Evolutionary conservation across 2,888 invertebrate genomes (phyloP).

Genomic region (Dryococelus australis): DNA sequence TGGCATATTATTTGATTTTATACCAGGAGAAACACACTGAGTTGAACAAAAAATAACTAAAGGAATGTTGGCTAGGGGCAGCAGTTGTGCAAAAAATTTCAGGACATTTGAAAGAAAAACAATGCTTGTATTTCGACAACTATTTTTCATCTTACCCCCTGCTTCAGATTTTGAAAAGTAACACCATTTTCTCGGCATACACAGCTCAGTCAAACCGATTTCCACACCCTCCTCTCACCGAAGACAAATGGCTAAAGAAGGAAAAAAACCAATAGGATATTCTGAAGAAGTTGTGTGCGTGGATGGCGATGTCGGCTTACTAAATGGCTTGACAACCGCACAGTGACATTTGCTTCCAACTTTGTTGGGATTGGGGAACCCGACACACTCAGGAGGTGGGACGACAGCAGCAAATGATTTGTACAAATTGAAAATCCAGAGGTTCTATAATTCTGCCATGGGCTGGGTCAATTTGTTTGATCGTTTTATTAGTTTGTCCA

Average conservation of each 20-base stretch:
- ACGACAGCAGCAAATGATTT: not conserved
- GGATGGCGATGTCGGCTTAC: not conserved
- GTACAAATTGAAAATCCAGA: not conserved
- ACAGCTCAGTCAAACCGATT: slow-evolving; percentile 26
- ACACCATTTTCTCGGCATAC: not conserved
- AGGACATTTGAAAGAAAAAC: slow-evolving; percentile 31
- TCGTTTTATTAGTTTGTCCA: slow-evolving; percentile 32
- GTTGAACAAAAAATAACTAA: slow-evolving; percentile 22
- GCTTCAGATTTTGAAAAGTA: slow-evolving; percentile 27
- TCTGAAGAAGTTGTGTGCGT: slow-evolving; percentile 18
- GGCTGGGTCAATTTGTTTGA: slow-evolving; percentile 33
- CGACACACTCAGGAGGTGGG: not conserved
- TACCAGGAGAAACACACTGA: slow-evolving; percentile 41
- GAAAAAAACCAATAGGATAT: not conserved
- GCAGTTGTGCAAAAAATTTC: slow-evolving; percentile 39
- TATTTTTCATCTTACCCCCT: slow-evolving; percentile 21
- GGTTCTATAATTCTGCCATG: not conserved
- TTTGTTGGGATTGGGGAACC: slow-evolving; percentile 33
- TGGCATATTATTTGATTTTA: slow-evolving; percentile 43
- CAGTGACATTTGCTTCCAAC: slow-evolving; percentile 24
- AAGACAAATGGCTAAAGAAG: slow-evolving; percentile 4
- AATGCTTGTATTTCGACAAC: slow-evolving; percentile 7
- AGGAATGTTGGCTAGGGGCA: slow-evolving; percentile 39
- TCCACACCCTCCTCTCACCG: slow-evolving; percentile 18
- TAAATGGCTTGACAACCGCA: slow-evolving; percentile 29